Evolutionary conservation across 1,140 invertebrate genomes (phyloP).

Genomic region (Drosophila mayri): DNA sequence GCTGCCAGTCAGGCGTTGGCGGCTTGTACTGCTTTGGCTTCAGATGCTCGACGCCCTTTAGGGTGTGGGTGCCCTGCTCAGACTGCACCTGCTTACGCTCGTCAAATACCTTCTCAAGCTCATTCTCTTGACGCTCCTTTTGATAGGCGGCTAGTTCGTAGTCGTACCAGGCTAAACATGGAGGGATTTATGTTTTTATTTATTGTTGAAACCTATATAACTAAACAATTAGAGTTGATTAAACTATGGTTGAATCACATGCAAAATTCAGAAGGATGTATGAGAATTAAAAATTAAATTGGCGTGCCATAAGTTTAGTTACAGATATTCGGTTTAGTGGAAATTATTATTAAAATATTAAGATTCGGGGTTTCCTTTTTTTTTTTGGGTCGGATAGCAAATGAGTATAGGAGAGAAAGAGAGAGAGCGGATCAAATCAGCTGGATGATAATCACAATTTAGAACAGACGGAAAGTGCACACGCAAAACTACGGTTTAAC

Average conservation of each 20-base stretch:
- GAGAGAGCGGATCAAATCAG: constrained; percentile 49
- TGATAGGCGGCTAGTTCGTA: constrained; percentile 93
- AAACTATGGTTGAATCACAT: constrained; percentile 30
- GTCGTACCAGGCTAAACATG: constrained; percentile 95
- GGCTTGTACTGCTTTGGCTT: constrained; percentile 90
- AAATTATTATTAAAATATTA: constrained; percentile 39
- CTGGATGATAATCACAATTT: constrained; percentile 59
- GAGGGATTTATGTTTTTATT: constrained; percentile 24
- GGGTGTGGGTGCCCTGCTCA: constrained; percentile 87
- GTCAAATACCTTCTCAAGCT: constrained; percentile 94
- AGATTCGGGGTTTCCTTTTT: constrained; percentile 22
- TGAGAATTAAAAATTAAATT: constrained; percentile 7
- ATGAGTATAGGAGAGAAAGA: constrained; percentile 49
- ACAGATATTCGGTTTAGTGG: constrained; percentile 30
- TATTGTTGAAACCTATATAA: not conserved
- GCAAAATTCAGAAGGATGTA: constrained; percentile 18
- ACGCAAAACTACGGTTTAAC: constrained; percentile 58
- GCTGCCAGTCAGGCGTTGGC: constrained; percentile 93
- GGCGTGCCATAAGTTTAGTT: constrained; percentile 31
- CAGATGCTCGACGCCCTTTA: constrained; percentile 87
- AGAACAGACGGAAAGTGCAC: constrained; percentile 61
- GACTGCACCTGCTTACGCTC: constrained; percentile 90
- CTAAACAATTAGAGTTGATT: constrained; percentile 2
- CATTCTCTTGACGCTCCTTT: constrained; percentile 92
- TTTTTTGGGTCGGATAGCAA: constrained; percentile 26